Base-by-base conservation (phyloP, 2,113 vertebrate genomes). In the Callocephalon fimbriatum region DNA sequence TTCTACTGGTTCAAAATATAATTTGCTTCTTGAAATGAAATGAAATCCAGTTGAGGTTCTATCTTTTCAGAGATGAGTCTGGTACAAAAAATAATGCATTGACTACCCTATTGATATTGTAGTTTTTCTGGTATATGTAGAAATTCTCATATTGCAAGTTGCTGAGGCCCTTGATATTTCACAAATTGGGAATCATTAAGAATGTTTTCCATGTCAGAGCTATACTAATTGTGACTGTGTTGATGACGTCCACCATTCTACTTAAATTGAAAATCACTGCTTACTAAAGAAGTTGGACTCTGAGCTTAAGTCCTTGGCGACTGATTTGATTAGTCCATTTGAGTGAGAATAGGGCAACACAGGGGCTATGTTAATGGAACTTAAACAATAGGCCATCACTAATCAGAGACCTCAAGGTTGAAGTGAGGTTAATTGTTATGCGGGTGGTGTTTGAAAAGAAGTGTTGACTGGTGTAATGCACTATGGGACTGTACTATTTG, bases 351-450 rank as follows among this genome's bases (percentile, higher is more conserved):
- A 98, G 98, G 98, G 98, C 98, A 98, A 98, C 98, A 98, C 94
- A 98, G 98, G 98, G 98, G 97, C 98, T 98, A 98, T 99, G 98
- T 98, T 98, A 99, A 99, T 98, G 98, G 97, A 97, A 97, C 97
- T 95, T 96, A 99, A 99, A 99, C 98, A 99, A 99, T 98, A 98
- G 98, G 98, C 98, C 98, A 98, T 99, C 98, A 99, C 99, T 99
- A 99, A 99, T 99, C 98, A 99, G 98, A 98, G 98, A 99, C 98
- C 98, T 99, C 98, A 99, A 98, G 99, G 98, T 99, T 99, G 98
- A 98, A 98, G 98, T 98, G 98, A 99, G 99, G 98, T 99, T 99
- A 99, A 99, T 99, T 99, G 98, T 99, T 98, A 99, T 99, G 98
- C 98, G 98, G 98, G 98, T 99, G 98, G 98, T 98, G 98, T 98